phyloP scores from a whole-genome alignment of 1,140 invertebrate genomes.

The Nebria ingens region DNA sequence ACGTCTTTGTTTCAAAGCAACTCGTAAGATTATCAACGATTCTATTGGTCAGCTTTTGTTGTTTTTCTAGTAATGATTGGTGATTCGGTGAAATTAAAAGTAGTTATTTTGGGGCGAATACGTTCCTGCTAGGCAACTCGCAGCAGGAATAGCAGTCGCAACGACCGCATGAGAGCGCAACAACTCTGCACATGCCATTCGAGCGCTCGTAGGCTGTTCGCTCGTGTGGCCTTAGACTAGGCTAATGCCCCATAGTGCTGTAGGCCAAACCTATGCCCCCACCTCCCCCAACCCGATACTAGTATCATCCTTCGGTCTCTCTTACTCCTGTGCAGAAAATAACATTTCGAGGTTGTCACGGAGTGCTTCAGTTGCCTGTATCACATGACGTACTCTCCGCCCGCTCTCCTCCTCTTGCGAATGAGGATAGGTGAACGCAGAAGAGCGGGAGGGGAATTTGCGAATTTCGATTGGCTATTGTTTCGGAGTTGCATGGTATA shows the following conservation, averaged over 20 bases:
- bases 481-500: neutral
- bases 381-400: neutral
- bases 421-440: neutral
- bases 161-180: neutral
- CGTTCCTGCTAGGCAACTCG: neutral
- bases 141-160: neutral
- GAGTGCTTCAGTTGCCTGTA: neutral
- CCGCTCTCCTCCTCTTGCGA: neutral
- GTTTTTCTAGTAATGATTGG: too few species aligned
- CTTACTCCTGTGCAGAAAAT: neutral
- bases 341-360: neutral
- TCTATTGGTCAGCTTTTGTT: too few species aligned
- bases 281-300: neutral
- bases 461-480: neutral
- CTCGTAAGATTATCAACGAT: too few species aligned
- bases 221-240: neutral
- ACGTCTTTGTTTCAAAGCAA: too few species aligned
- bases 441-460: neutral
- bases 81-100: too few species aligned
- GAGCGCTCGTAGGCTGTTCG: neutral
- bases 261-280: neutral
- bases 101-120: neutral
- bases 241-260: neutral
- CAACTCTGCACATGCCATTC: neutral
- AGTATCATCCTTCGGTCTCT: neutral